Conservation (phyloP, 2,113 vertebrate species). For the Poicephalus gulielmi region DNA sequence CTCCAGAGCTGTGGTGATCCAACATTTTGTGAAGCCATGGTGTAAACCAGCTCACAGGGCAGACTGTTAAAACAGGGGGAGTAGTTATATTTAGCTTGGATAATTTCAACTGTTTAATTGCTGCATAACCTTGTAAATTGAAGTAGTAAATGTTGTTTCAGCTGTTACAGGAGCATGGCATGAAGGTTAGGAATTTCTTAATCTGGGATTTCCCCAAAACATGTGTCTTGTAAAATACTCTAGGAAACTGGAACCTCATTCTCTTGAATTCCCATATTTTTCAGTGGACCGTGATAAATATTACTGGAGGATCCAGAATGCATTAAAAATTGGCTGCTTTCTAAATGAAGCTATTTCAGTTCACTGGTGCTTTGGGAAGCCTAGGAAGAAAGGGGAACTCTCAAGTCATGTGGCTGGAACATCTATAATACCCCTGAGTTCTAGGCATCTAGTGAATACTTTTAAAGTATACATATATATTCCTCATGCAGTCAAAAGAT, state of each 20-base stretch:
- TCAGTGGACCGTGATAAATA: neutral
- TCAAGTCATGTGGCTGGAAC: neutral
- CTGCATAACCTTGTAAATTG: neutral
- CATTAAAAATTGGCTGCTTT: neutral
- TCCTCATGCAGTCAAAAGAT: neutral
- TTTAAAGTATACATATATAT: neutral
- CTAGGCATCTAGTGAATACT: neutral
- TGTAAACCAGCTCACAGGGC: neutral
- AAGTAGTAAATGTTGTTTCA: neutral
- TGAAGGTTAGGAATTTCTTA: neutral
- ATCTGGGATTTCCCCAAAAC: neutral
- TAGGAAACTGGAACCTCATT: neutral
- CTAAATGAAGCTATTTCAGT: neutral
- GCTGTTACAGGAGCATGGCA: neutral
- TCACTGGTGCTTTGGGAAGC: neutral
- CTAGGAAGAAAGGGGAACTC: neutral
- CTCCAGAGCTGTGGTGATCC: neutral
- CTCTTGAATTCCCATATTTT: neutral
- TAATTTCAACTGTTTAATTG: neutral
- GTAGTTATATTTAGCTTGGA: neutral
- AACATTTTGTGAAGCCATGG: neutral
- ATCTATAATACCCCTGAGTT: neutral
- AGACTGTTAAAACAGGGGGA: neutral
- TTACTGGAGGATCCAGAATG: neutral
- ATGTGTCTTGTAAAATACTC: neutral